Base-by-base conservation (phyloP, 2,113 vertebrate species). In the Chaenogobius annularis region DNA sequence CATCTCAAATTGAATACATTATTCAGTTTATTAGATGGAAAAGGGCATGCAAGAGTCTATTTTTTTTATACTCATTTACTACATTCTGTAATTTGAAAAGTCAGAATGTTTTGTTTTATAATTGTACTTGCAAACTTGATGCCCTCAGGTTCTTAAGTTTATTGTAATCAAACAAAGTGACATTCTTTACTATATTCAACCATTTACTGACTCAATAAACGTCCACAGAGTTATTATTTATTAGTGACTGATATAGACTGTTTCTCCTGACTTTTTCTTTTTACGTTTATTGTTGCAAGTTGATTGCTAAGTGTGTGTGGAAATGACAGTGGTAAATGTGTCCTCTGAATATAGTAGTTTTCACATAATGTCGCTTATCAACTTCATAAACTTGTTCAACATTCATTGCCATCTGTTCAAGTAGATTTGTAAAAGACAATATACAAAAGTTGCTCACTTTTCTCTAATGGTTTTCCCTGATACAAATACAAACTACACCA, bases 11-110 rank as follows among this genome's bases (percentile, higher is more conserved):
- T 73, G 54, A 71, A 71, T 17, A 0, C 19, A 54, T 70, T 50
- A 70, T 81, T 23, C 74, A 20, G 70, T 70, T 77, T 77, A 67
- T 72, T 31, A 69, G 56, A 62, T 66, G 62, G 40, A 59, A 35
- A 69, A 35, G 26, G 22, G 10, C 20, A 54, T 5, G 37, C 69
- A 31, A 22, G 44, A 50, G 26, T 13, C 26, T 47, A 61, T 61
- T 61, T 61, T 61, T 8, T 13, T 14, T 17, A 8, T 14, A 35
- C 23, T 35, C n/a, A 10, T 40, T 40, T 20, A 46, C 54, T 22
- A 10, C 54, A 22, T 55, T 22, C 26, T 35, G 26, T 61, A 3
- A 7, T 61, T 35, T 61, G 5, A 26, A 7, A 59, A 26, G 13
- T 26, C 23, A 8, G 12, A 7, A 26, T 9, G 26, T 40, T 59